Base-by-base conservation (phyloP, 2,797 vertebrate genomes). In the Alcedo quadribrachys region DNA sequence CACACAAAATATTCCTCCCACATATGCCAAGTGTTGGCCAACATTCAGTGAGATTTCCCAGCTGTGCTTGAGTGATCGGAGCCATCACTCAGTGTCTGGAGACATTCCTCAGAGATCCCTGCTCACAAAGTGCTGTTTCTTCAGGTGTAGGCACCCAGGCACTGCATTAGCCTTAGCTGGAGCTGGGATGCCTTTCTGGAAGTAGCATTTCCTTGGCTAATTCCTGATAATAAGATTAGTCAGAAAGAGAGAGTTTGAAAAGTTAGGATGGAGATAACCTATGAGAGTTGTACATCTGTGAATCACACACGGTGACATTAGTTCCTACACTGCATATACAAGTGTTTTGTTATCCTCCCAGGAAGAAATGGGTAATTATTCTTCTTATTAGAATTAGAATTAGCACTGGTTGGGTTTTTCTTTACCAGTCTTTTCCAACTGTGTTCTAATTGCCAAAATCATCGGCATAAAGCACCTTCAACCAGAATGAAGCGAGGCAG, bases 401-500 rank as follows among this genome's bases (percentile, higher is more conserved):
- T 53, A 53, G 28, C 51, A 53, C 51, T 11, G 28, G 27, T 53
- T 53, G 51, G 51, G 27, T 12, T 82, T 94, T 94, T 85, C 84
- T 90, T 82, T 10, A 40, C 50, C 92, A 19, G 33, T 33, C 84
- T 58, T 80, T 92, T 62, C 80, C 77, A 68, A 54, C 85, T 35
- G 80, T 15, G 80, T 74, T 68, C 85, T 93, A 90, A 94, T 90
- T 89, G 96, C 94, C 68, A 79, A 93, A 94, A 88, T 57, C 27
- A 20, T 53, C 40, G 30, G 75, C 79, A 30, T 68, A 65, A 93
- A 88, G 61, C 91, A 30, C 93, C 69, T 67, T 85, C 82, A 15
- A 33, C 85, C 89, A 13, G 53, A 86, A 65, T 9, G 65, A 71
- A 76, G 83, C 12, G 57, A 73, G 87, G 71, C 75, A 9, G 92